Conservation (phyloP, 2,113 vertebrate genomes). For the Laticauda laticaudata region DNA sequence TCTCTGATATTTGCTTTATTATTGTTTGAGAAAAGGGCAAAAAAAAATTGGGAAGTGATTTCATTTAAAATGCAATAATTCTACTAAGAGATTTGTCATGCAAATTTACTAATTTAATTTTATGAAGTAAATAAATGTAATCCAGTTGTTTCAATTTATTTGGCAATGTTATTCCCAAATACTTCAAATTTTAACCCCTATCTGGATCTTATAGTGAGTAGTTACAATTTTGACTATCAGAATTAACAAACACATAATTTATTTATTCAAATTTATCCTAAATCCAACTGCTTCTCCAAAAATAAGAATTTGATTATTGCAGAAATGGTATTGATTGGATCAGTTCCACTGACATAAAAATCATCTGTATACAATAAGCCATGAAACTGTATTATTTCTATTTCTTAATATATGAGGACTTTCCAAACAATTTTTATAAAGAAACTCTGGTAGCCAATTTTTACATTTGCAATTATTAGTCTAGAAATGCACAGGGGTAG, state of each 20-base stretch:
- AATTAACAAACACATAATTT: neutral
- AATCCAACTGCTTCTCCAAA: neutral
- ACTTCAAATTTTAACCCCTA: neutral
- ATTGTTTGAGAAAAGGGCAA: neutral
- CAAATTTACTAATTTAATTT: neutral
- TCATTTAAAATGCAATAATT: neutral
- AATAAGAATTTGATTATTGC: too few relatives aligned
- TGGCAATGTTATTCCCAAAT: neutral
- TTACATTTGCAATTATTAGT: neutral
- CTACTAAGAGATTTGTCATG: neutral
- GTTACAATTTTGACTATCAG: neutral
- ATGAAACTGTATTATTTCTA: neutral
- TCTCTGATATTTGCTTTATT: neutral
- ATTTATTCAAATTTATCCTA: neutral
- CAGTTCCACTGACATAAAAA: neutral
- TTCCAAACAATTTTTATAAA: neutral
- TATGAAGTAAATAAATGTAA: neutral
- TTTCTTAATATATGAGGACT: neutral
- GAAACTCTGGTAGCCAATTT: neutral
- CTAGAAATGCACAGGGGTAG: neutral
- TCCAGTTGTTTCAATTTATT: neutral
- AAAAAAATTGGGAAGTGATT: neutral
- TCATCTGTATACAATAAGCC: neutral
- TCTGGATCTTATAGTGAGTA: neutral
- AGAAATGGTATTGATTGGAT: neutral